phyloP scores from a whole-genome alignment of 2,797 vertebrate species.

The Menidia menidia region DNA sequence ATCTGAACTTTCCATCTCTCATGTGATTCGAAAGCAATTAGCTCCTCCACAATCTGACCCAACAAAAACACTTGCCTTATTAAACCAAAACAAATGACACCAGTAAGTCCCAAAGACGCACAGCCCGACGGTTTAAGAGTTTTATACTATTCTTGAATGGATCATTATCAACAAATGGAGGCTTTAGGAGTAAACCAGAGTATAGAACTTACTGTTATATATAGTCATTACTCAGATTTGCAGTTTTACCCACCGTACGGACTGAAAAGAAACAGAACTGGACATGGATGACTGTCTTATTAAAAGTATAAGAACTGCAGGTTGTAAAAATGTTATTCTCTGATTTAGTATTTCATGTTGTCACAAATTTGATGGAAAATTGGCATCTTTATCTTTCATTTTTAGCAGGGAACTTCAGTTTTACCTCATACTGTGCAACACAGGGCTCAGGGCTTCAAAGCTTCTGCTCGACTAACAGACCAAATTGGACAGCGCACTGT shows the following conservation, averaged over 20 bases:
- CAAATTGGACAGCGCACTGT: conserved; percentile 1
- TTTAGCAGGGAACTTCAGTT: not conserved
- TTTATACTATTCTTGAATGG: conserved; percentile 58
- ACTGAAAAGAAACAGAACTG: conserved; percentile 22
- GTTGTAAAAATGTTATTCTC: not conserved
- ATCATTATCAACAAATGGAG: conserved; percentile 62
- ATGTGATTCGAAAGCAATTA: conserved; percentile 81
- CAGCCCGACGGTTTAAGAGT: conserved; percentile 27
- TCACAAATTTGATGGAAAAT: not conserved
- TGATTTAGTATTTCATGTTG: too few species aligned
- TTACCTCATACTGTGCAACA: not conserved
- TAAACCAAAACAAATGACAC: conserved; percentile 80
- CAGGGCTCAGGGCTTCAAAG: conserved; percentile 1
- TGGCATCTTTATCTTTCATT: not conserved
- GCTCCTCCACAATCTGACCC: conserved; percentile 68
- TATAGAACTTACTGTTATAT: conserved; percentile 26
- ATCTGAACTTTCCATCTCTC: conserved; percentile 70
- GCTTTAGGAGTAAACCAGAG: conserved; percentile 33
- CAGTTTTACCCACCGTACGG: conserved; percentile 29
- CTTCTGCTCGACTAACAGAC: not conserved
- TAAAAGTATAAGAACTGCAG: conserved; percentile 21
- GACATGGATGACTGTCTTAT: conserved; percentile 36
- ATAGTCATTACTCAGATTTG: conserved; percentile 13
- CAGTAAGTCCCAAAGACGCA: conserved; percentile 63
- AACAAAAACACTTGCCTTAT: conserved; percentile 79